Base-by-base conservation (phyloP, 2,797 vertebrate species). In the Macroramphosus scolopax region DNA sequence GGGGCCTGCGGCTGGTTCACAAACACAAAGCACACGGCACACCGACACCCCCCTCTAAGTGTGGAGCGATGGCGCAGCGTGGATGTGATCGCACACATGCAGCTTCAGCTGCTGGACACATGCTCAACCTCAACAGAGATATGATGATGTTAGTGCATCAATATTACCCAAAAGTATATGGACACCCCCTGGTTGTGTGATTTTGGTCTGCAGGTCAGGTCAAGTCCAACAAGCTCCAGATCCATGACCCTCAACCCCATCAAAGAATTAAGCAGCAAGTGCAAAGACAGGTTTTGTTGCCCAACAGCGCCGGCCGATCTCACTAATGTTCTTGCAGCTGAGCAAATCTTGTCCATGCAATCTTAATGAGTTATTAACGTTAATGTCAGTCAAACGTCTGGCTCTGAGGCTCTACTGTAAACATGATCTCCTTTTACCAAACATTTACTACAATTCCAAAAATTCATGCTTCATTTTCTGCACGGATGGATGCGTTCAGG, bases 21-120 rank as follows among this genome's bases (percentile, higher is more conserved):
- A 74, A 80, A 78, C 67, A 81, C 63, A 73, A 74, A 74, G 64
- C 68, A 41, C 46, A 45, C 63, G 52, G 60, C 43, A 66, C 69
- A 51, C 68, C 50, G 75, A 75, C 70, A 75, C n/a, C 77, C 66
- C 60, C 52, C 73, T 77, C 66, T 46, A 43, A 50, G 55, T 55
- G 72, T 58, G 56, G 51, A 71, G 52, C 31, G 58, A 67, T 63
- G 63, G 35, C 51, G 56, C 56, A 68, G 47, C 54, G 11, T 15
- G 51, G 52, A 56, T 64, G 52, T 64, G 57, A 69, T 77, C 58
- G 51, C 51, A 57, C 45, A 51, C 43, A 38, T 50, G 25, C 25
- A 20, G 12, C 25, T 13, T 8, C 22, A 3, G 15, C 35, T 22
- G 3, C 6, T 22, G 20, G 6, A 22, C 20, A 40, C 42, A 60